Conservation (phyloP, 2,113 vertebrate species). For the Semicossyphus pulcher region DNA sequence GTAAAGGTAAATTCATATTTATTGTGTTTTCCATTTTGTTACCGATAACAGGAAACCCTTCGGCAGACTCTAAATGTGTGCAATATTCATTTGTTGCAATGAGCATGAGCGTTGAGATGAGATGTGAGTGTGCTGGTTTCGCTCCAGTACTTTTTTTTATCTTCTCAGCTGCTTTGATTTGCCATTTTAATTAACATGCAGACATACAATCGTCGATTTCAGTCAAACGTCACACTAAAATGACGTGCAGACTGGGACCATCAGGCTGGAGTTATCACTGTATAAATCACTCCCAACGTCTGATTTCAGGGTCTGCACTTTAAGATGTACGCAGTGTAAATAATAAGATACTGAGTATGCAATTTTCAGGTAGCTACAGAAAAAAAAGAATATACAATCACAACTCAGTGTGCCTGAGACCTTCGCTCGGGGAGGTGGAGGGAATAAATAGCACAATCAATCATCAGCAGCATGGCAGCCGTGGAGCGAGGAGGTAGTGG, state of each 20-base stretch:
- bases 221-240: neutral
- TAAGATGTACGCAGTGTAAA: neutral
- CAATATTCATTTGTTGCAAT: too few species aligned
- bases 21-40: neutral
- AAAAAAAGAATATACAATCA: neutral
- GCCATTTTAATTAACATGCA: too few species aligned
- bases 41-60: neutral
- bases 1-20: slow-evolving; percentile 77
- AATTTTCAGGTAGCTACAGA: neutral
- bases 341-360: neutral
- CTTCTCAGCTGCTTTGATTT: too few species aligned
- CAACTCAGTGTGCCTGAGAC: neutral
- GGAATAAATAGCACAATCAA: neutral
- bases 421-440: neutral
- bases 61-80: neutral
- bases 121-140: too few species aligned
- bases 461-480: neutral
- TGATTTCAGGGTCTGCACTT: neutral
- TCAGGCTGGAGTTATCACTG: neutral
- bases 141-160: too few species aligned
- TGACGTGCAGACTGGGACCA: neutral
- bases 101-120: too few species aligned
- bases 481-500: neutral
- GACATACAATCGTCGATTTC: too few species aligned
- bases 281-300: neutral